Evolutionary conservation across 2,113 vertebrate species (phyloP).

Genomic region (Mungos mungo): DNA sequence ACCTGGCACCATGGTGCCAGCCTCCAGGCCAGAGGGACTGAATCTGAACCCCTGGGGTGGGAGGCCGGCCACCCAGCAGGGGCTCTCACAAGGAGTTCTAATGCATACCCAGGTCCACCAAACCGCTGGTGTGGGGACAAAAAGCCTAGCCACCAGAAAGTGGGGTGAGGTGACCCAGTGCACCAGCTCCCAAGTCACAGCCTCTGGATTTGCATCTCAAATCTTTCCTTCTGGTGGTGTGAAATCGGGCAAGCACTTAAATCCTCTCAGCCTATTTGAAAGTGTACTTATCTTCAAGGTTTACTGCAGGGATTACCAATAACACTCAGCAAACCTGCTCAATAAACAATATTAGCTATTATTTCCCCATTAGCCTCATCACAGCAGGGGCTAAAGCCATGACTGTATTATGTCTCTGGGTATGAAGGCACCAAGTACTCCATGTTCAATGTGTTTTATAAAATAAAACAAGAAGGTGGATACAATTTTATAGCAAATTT

Average conservation of each 20-base stretch:
- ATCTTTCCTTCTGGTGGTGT: not conserved
- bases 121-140: not conserved
- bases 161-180: not conserved
- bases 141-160: not conserved
- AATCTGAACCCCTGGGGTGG: not conserved
- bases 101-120: not conserved
- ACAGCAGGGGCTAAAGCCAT: not conserved
- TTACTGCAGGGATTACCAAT: not conserved
- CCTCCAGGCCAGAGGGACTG: not conserved
- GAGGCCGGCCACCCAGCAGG: not conserved
- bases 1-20: not conserved
- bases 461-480: not conserved
- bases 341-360: not conserved
- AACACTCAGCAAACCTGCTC: not conserved
- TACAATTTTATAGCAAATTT: not conserved
- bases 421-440: not conserved
- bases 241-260: not conserved
- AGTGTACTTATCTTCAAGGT: not conserved
- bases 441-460: not conserved
- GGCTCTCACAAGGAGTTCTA: not conserved
- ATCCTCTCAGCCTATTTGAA: not conserved
- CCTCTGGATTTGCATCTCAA: not conserved
- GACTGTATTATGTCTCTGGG: not conserved
- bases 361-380: not conserved
- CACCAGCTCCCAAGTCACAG: not conserved